A percentile compares a stretch with the other conserved stretches of the same genome.
Evolutionary conservation across 2,113 vertebrate genomes (phyloP).

Genomic region (Equus quagga): DNA sequence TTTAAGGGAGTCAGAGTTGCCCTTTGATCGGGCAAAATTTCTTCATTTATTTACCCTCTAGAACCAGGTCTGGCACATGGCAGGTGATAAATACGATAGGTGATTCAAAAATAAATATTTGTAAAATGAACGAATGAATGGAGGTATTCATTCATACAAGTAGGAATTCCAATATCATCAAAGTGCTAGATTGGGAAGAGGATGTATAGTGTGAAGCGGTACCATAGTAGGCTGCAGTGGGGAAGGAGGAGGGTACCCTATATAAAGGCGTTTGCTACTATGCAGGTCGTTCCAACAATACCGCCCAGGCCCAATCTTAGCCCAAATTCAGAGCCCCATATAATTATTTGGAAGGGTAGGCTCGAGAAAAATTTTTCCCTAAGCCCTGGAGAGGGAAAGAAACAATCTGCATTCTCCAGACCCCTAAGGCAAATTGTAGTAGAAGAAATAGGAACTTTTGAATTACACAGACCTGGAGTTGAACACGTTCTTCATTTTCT

Average conservation of each 20-base stretch:
- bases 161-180: not conserved
- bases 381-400: not conserved
- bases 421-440: not conserved
- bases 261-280: not conserved
- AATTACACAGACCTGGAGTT: not conserved
- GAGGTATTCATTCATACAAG: not conserved
- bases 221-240: not conserved
- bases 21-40: not conserved
- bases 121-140: slow-evolving; percentile 7
- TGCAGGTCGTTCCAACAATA: not conserved
- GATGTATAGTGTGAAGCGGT: not conserved
- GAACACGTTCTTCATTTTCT: not conserved
- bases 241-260: not conserved
- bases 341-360: not conserved
- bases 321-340: not conserved
- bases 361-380: not conserved
- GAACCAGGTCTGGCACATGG: not conserved
- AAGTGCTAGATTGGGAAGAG: not conserved
- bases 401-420: not conserved
- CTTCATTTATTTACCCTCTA: not conserved
- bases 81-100: not conserved
- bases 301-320: not conserved
- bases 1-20: not conserved
- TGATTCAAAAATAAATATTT: not conserved
- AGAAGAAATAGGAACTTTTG: not conserved